Evolutionary conservation across 1,140 invertebrate genomes (phyloP).

Genomic region (Caerostris darwini): DNA sequence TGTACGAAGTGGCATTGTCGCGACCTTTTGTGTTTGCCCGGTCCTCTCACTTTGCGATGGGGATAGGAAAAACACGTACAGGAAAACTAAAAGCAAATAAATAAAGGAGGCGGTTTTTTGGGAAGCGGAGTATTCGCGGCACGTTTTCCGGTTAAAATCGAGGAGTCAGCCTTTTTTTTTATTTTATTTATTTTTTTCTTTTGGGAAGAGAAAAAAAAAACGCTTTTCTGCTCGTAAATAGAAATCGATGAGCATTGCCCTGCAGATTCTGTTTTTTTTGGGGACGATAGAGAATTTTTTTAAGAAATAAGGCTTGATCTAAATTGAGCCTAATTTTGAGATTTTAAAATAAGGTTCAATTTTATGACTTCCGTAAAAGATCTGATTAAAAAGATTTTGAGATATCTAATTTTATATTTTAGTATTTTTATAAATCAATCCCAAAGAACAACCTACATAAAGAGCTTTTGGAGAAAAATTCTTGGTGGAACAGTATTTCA

Average conservation of each 20-base stretch:
- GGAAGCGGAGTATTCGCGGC: conserved; percentile 40
- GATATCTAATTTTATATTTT: too few relatives aligned
- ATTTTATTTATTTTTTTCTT: background rate
- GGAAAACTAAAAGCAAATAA: conserved; percentile 62
- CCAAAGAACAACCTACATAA: too few relatives aligned
- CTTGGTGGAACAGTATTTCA: too few relatives aligned
- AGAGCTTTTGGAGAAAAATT: too few relatives aligned
- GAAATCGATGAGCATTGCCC: conserved; percentile 50
- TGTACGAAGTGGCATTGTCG: conserved; percentile 32
- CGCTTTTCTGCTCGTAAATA: conserved; percentile 66
- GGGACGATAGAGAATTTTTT: too few relatives aligned
- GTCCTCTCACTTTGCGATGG: background rate
- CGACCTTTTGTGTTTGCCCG: conserved; percentile 26
- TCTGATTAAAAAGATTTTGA: too few relatives aligned
- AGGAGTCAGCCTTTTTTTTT: conserved; percentile 71
- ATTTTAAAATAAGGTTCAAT: too few relatives aligned
- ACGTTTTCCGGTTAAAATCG: conserved; percentile 72
- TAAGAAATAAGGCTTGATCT: too few relatives aligned
- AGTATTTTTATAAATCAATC: too few relatives aligned
- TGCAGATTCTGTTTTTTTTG: background rate
- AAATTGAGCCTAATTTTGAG: too few relatives aligned
- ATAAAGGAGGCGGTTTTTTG: conserved; percentile 27
- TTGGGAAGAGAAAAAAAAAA: background rate
- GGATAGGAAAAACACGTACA: background rate
- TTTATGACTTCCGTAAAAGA: too few relatives aligned